Conservation (phyloP, 2,113 vertebrate genomes). For the Gadus macrocephalus region DNA sequence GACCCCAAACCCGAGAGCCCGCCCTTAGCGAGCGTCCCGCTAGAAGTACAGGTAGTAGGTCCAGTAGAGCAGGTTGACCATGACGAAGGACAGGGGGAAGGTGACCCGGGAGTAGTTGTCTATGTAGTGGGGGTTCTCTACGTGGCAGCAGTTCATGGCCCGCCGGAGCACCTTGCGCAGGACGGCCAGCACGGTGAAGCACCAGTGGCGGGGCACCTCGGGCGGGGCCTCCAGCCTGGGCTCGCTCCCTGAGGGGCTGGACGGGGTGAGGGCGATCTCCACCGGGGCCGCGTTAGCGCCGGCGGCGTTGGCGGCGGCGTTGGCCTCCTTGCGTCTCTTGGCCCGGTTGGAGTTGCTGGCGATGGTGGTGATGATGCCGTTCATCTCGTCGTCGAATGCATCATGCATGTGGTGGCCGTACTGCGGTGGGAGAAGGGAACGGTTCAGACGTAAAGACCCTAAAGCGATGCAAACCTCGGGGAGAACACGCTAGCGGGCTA, state of each 20-base stretch:
- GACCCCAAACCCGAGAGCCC: no score
- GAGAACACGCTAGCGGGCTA: neutral
- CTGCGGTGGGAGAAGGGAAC: conserved; percentile 34
- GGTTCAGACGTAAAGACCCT: neutral
- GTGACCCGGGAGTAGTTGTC: conserved; percentile 87
- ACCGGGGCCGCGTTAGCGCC: neutral
- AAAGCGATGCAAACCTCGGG: neutral
- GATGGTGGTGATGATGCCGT: conserved; percentile 77
- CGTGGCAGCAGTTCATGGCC: conserved; percentile 74
- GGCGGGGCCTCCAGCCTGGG: conserved; percentile 59
- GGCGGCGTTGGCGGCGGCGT: conserved; percentile 26
- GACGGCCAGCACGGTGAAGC: conserved; percentile 57
- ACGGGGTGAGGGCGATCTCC: conserved; percentile 55
- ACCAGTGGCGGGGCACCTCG: conserved; percentile 56
- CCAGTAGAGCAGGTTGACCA: conserved; percentile 90
- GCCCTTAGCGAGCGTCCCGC: conserved; percentile 2
- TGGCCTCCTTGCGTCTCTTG: conserved; percentile 64
- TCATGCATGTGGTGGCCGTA: conserved; percentile 70
- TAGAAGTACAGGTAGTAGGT: conserved; percentile 90
- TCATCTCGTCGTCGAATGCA: conserved; percentile 75
- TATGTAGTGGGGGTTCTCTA: conserved; percentile 89
- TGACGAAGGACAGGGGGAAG: conserved; percentile 84
- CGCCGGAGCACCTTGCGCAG: conserved; percentile 72
- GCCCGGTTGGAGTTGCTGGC: conserved; percentile 57
- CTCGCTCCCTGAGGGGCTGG: conserved; percentile 57